Conservation (phyloP, 1,140 invertebrate species). For the Brachionus asplanchnoidis region DNA sequence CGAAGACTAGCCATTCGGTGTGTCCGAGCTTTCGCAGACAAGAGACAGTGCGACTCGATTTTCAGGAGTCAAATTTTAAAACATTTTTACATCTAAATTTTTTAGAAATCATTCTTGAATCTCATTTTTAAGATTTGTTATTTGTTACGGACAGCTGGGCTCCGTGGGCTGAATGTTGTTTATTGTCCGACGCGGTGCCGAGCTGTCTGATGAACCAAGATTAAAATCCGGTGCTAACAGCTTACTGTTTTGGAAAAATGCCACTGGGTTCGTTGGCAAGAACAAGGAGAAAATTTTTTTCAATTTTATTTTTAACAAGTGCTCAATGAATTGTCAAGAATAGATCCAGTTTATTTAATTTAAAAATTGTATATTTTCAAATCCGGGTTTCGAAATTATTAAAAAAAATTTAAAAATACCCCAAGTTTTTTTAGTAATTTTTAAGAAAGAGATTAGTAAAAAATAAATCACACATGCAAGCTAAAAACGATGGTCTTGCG, state of each 20-base stretch:
- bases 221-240: not conserved
- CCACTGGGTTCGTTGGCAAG: not conserved
- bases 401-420: slow-evolving; percentile 1
- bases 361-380: not conserved
- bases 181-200: not conserved
- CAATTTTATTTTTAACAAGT: not conserved
- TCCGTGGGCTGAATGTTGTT: not conserved
- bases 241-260: not conserved
- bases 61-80: not conserved
- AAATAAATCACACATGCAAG: slow-evolving; percentile 9
- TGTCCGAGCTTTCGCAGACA: not conserved
- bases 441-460: not conserved
- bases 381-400: not conserved
- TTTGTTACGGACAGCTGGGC: not conserved
- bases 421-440: slow-evolving; percentile 1
- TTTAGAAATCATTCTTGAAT: not conserved
- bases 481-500: slow-evolving; percentile 13
- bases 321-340: not conserved
- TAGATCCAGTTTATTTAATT: not conserved
- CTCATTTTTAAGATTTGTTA: not conserved
- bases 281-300: not conserved
- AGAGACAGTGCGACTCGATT: not conserved
- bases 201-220: not conserved
- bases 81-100: not conserved
- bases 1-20: not conserved